These are phyloP conservation scores for Dione juno DNA, from an alignment of 2,888 invertebrate species.

Conservation along the genomic window DNA sequence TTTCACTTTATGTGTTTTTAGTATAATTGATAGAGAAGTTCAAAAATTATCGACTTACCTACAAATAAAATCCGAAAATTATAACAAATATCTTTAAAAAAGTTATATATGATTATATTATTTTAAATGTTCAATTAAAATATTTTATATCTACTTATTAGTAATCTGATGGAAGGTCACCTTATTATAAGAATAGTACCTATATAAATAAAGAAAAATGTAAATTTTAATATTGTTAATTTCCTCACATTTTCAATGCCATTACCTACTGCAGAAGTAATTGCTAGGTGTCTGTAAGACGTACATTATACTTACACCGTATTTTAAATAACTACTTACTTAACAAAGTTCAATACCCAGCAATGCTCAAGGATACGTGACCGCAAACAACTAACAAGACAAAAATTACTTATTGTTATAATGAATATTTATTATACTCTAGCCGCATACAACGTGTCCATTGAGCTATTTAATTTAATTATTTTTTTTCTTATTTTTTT, in stretches of 20 bases:
- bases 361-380: slow-evolving; percentile 27
- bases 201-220: no score
- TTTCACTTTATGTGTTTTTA: no score
- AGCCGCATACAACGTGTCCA: neutral
- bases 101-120: no score
- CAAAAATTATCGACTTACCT: no score
- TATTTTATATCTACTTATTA: no score
- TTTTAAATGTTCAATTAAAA: no score
- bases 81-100: no score
- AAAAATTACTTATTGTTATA: slow-evolving; percentile 17
- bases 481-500: no score
- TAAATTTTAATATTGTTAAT: neutral
- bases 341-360: slow-evolving; percentile 32
- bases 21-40: no score
- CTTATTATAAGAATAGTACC: no score
- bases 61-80: no score
- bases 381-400: slow-evolving; percentile 18
- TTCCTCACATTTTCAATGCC: neutral
- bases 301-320: neutral
- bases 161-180: no score
- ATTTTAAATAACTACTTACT: slow-evolving; percentile 18
- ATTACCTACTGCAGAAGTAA: neutral
- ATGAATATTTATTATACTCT: neutral
- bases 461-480: neutral
- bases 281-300: neutral